These are phyloP conservation scores for Pseudococcus viburni DNA, from an alignment of 2,888 invertebrate genomes.

Conservation along the genomic window DNA sequence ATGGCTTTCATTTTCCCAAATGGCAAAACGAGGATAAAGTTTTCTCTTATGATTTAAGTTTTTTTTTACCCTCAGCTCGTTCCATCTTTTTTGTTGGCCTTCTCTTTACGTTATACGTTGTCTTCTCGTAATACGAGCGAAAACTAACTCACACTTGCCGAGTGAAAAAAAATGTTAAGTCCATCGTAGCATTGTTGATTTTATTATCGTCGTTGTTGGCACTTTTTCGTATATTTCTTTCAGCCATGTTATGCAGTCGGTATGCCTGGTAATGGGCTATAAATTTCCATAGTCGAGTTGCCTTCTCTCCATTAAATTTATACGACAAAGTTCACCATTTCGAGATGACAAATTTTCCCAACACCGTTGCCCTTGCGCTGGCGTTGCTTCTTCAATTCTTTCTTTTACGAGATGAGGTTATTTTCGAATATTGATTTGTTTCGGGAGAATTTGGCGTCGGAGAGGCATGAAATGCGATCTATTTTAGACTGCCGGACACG, in stretches of 20 bases:
- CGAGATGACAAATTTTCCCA: neutral
- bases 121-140: neutral
- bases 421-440: constrained; percentile 4
- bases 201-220: constrained; percentile 41
- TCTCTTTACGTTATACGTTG: neutral
- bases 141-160: constrained; percentile 15
- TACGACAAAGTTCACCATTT: constrained; percentile 25
- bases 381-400: neutral
- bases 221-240: constrained; percentile 35
- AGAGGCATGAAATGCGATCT: no score
- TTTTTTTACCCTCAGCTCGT: neutral
- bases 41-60: constrained; percentile 45
- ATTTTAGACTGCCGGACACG: no score
- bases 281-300: constrained; percentile 20
- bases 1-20: constrained; percentile 47
- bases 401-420: neutral
- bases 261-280: constrained; percentile 16
- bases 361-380: neutral
- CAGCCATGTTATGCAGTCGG: constrained; percentile 25
- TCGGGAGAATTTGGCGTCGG: neutral
- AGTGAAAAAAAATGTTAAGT: constrained; percentile 3
- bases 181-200: constrained; percentile 25
- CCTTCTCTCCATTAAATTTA: constrained; percentile 25
- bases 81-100: neutral
- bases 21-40: constrained; percentile 47